Evolutionary conservation across 2,888 invertebrate genomes (phyloP), one percentile per base, ranked within the genome.

Genomic region (Chouioia cunea): DNA sequence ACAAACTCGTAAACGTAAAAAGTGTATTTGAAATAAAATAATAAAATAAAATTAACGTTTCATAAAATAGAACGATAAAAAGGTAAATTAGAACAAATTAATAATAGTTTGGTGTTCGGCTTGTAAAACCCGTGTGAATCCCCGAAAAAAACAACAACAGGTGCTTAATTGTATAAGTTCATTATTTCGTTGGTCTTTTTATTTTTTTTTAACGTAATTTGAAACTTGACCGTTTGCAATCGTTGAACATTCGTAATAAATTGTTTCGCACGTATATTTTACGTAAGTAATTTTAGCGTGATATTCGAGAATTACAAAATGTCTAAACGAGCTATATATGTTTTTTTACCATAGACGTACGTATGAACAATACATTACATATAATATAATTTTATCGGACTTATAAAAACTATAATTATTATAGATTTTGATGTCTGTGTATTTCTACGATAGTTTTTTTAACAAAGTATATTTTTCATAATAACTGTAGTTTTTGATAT

Each of bases 401-500:
- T 36, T 36, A 36, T 36, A 36, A 10, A 36, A 36, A 27, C 6
- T 10, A 6, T 36, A 36, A 36, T 36, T 36, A 12, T 36, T 12
- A 36, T 3, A 36, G 1, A 36, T 36, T 36, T 36, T 36, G 1
- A 36, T 14, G 22, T 14, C 15, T 20, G 53, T 53, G 15, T 52
- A 52, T 14, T 14, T 53, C 14, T 22, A 59, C 22, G 27, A 43
- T 62, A 56, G 18, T 64, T 71, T 53, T 71, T 68, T 65, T 64
- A 36, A 68, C 20, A 50, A 52, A 15, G 67, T 60, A 47, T 71
- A 63, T 57, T 67, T 64, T 71, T 69, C 27, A 62, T 46, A 56
- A 20, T 8, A 20, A 50, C 18, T 20, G 64, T 62, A 65, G 72
- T 62, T 69, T 69, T 69, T 65, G 22, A 60, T 69, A 65, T 65